Base-by-base conservation (phyloP, 2,113 vertebrate species). In the Periophthalmodon schlosseri region DNA sequence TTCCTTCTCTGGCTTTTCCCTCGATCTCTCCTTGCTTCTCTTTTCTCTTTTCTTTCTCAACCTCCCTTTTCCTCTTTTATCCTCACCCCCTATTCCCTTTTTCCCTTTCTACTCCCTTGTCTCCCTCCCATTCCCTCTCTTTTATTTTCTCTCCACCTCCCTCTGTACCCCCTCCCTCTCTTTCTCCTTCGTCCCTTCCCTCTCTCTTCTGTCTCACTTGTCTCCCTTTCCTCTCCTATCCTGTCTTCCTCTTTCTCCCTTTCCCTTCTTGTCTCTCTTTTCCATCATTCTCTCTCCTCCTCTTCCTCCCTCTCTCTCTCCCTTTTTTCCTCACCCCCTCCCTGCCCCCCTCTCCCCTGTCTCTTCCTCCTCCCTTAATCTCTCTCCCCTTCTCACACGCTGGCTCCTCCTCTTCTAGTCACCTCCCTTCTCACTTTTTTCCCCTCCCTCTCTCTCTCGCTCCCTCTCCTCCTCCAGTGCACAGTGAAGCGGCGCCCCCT, bases 401-500 rank as follows among this genome's bases (percentile, higher is more conserved):
- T n/a, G n/a, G n/a, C 20, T 49, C 54, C 1, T 80, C 47, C 61
- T 57, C 54, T 50, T 16, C 1, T 12, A 8, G 10, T 16, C 14
- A 2, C 14, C 49, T 50, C 49, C 15, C 49, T 50, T 12, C 4
- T 44, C 39, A 5, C 9, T 50, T 12, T 12, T 12, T 16, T 16
- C 49, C 24, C 0, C 52, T 54, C 20, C 3, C 52, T 54, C 11
- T 5, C 5, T 54, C 1, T n/a, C 28, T n/a, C 52, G 0, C 52
- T 5, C 4, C 1, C 24, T 46, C 20, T 49, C 54, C 1, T 80
- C 47, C 61, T 57, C 54, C 44, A 95, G 94, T 85, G 95, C 77
- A 89, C 89, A 75, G 92, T 96, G 50, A 80, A 86, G 74, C 90
- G 94, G 58, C 81, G 89, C 34, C 92, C 94, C 4, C 89, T 91